Conservation (phyloP, 2,797 vertebrate genomes). For the Tauraco hartlaubi region DNA sequence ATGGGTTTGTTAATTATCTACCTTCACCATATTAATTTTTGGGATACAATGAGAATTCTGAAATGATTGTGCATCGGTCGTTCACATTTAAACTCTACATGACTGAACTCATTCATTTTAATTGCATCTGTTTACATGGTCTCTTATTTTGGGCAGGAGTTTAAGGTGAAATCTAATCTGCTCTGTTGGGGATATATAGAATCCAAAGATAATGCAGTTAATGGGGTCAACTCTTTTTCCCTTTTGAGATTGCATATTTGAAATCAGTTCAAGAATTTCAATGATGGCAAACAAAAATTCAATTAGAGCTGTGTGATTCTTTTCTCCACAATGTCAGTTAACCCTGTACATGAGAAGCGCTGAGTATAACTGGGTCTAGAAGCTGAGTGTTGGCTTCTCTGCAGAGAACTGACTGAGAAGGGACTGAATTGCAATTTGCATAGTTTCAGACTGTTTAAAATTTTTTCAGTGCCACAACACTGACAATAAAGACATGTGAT, state of each 20-base stretch:
- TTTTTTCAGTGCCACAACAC: not conserved
- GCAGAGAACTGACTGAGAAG: not conserved
- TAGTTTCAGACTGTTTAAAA: not conserved
- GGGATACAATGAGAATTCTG: not conserved
- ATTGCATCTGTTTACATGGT: not conserved
- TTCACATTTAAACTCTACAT: not conserved
- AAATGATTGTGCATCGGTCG: not conserved
- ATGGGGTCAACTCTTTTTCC: slow-evolving; percentile 40
- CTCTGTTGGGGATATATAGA: not conserved
- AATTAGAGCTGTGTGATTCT: not conserved
- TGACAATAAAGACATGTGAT: not conserved
- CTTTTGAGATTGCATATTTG: not conserved
- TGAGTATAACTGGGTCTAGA: not conserved
- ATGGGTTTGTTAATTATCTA: not conserved
- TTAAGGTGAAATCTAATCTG: slow-evolving; percentile 52
- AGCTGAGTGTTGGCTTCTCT: not conserved
- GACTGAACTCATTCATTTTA: not conserved
- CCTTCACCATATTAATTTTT: not conserved
- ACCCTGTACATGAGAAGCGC: not conserved
- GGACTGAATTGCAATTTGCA: not conserved
- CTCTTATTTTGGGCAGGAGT: not conserved
- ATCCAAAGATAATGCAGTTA: slow-evolving; percentile 57
- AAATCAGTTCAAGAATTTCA: slow-evolving; percentile 25
- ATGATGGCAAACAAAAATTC: not conserved
- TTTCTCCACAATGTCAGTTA: not conserved